Percentiles rank a stretch among this genome's conserved stretches.
Conservation (phyloP, 2,888 invertebrate species). For the Adineta ricciae region DNA sequence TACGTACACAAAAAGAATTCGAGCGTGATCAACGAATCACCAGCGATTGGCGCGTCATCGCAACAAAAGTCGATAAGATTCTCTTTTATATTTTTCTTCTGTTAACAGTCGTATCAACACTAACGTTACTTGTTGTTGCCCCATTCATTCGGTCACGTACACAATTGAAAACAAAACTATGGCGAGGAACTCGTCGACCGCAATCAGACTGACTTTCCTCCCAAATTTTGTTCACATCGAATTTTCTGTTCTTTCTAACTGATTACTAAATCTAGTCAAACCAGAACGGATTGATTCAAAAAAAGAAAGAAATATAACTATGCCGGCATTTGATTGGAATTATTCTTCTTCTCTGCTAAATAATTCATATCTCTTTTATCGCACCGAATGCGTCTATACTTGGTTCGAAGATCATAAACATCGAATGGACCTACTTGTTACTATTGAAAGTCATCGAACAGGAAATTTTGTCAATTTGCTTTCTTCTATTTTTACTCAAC, state of each 20-base stretch:
- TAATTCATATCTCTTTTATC: no score
- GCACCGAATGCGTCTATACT: no score
- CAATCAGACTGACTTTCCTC: not conserved
- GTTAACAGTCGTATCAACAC: conserved; percentile 52
- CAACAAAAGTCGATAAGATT: conserved; percentile 53
- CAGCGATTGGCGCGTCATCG: conserved; percentile 55
- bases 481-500: not conserved
- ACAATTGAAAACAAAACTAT: conserved; percentile 19
- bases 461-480: not conserved
- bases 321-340: no score
- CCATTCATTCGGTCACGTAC: conserved; percentile 40
- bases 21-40: conserved; percentile 50
- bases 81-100: conserved; percentile 55
- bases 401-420: no score
- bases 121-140: conserved; percentile 52
- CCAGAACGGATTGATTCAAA: not conserved
- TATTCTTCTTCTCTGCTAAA: no score
- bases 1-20: conserved; percentile 46
- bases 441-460: no score
- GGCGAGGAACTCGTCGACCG: not conserved
- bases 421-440: no score
- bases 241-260: not conserved
- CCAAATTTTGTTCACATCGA: not conserved
- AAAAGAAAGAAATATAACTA: no score
- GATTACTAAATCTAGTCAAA: not conserved